These are phyloP conservation scores for Dicycla oo DNA, from an alignment of 2,888 invertebrate species.

Conservation along the genomic window DNA sequence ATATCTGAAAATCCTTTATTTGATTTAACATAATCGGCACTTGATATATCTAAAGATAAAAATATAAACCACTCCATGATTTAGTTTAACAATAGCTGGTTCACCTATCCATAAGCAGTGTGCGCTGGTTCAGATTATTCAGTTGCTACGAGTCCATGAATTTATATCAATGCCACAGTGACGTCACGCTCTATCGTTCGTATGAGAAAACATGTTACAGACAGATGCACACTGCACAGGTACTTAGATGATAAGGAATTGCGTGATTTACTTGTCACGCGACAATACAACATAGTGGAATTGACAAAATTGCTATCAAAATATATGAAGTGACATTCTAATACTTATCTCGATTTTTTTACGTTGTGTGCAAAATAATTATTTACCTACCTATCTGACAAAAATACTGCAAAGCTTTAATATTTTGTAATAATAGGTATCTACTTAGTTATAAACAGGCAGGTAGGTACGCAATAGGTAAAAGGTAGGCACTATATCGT, in stretches of 20 bases:
- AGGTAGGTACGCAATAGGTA: too few relatives aligned
- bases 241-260: slow-evolving; percentile 51
- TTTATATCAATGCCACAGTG: slow-evolving; percentile 61
- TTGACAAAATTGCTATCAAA: slow-evolving; percentile 14
- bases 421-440: neutral
- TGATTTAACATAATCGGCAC: neutral
- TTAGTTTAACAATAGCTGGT: neutral
- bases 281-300: slow-evolving; percentile 23
- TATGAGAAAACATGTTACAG: slow-evolving; percentile 45
- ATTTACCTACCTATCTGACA: neutral
- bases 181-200: slow-evolving; percentile 55
- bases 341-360: neutral
- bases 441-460: too few relatives aligned
- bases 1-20: neutral
- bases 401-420: neutral
- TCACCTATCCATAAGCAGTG: neutral
- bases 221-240: slow-evolving; percentile 44
- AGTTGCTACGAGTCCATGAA: slow-evolving; percentile 55
- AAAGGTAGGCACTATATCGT: too few relatives aligned
- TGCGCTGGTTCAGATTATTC: slow-evolving; percentile 33
- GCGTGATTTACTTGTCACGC: slow-evolving; percentile 55
- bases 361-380: neutral
- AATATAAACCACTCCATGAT: slow-evolving; percentile 3
- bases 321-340: slow-evolving; percentile 16
- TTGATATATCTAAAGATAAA: neutral